Evolutionary conservation across 1,140 invertebrate genomes (phyloP), one percentile per base, ranked within the genome.

Genomic region (Ctenoplectra terminalis): DNA sequence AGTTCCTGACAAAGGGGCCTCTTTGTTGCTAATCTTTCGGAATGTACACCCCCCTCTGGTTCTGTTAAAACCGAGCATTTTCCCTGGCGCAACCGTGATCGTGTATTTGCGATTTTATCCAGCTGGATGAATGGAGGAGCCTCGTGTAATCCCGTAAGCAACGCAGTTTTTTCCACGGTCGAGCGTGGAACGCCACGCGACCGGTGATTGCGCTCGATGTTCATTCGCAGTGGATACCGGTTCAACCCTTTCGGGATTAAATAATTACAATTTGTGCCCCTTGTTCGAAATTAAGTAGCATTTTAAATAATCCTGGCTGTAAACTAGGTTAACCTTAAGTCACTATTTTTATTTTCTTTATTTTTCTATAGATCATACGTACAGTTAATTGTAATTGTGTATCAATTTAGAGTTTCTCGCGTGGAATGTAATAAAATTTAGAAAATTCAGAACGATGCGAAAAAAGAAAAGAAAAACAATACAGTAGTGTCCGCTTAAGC

Each of bases 51-150:
- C 34, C n/a, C n/a, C 20, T 23, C 37, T 1, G n/a, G n/a, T 54
- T 58, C 11, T 29, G 70, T 58, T 72, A 56, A 58, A 34, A 17
- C 70, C 52, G 5, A 1, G 29, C 29, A 43, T n/a, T 50, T 52
- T 34, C 67, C n/a, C 67, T 52, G 23, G 34, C 52, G 11, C n/a
- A 17, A 11, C 31, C 34, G n/a, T 54, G 70, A 43, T 43, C 70
- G 70, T 58, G 70, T 43, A 58, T 72, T 58, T 58, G 34, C 70
- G 70, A 72, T 72, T 72, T 72, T 72, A 72, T 72, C 70, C 52
- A 40, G 52, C 52, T 17, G 52, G 34, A 40, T 56, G 52, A 40
- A 56, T 34, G 26, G 34, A 56, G 37, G 37, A 54, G 26, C n/a
- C 20, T 20, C 70, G 48, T 9, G 70, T 72, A 72, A 72, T 72